Evolutionary conservation across 2,797 vertebrate species (phyloP), one percentile per base, ranked within the genome.

Genomic region (Micromesistius poutassou): DNA sequence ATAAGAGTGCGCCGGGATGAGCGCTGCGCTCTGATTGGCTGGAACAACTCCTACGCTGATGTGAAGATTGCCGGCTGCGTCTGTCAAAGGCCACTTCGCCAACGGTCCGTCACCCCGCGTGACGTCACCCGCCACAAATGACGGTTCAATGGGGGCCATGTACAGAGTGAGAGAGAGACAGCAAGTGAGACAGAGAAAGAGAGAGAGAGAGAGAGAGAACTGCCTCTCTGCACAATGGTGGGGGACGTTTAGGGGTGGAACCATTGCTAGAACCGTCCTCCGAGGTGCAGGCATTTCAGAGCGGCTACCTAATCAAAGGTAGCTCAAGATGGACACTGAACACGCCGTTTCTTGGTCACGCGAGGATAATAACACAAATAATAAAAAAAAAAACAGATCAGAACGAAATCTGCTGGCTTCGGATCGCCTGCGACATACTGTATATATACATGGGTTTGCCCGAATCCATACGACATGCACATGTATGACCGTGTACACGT

Each of bases 41-140:
- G 78, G 82, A 86, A 87, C 79, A 35, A 86, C 86, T 89, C 91
- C 88, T 84, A 89, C 88, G 83, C 91, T 88, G 90, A 94, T 91
- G 91, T 90, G 88, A 89, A 90, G 92, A 93, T 91, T 91, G 88
- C 87, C 86, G 87, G 77, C 87, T 89, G 91, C 77, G 84, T 91
- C 90, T 87, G 88, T 91, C 87, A 89, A 89, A 93, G 90, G 90
- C 91, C 89, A 90, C 74, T 86, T 83, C 35, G 80, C 81, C 87
- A 50, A 28, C 46, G 81, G 86, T 77, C 82, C 82, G 89, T 89
- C 85, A 87, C 82, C 87, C 84, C 12, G 40, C 88, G 46, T 50
- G 91, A 90, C 83, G 83, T 89, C 87, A 87, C 77, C 7, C 75
- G 76, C n/a, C 66, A 14, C 46, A 50, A 22, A 50, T 50, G 46